phyloP scores from a whole-genome alignment of 1,140 invertebrate genomes.

The Drosophila suzukii region DNA sequence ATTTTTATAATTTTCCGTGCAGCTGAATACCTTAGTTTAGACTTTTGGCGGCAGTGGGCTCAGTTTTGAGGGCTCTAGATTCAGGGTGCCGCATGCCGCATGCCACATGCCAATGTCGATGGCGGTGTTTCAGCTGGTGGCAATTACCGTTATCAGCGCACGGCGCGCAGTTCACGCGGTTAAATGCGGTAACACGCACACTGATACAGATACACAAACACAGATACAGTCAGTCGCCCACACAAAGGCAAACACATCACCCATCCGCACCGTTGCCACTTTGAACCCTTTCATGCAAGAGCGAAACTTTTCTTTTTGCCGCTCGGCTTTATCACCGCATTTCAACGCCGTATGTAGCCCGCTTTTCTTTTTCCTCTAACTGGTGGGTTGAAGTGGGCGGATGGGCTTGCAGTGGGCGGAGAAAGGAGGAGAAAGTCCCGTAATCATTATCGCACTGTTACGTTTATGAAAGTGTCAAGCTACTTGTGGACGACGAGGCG shows the following conservation, averaged over 20 bases:
- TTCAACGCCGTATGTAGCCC: slow-evolving; percentile 76
- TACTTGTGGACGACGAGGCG: slow-evolving; percentile 77
- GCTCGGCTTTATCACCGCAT: slow-evolving; percentile 65
- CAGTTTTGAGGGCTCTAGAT: slow-evolving; percentile 22
- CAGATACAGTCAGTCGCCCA: slow-evolving; percentile 28
- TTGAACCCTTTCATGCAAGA: slow-evolving; percentile 78
- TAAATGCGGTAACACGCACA: slow-evolving; percentile 79
- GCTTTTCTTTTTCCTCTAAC: slow-evolving; percentile 35
- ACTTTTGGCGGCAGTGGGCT: slow-evolving; percentile 13
- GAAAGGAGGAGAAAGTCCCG: slow-evolving; percentile 37
- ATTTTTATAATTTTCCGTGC: slow-evolving; percentile 2
- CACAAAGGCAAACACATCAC: slow-evolving; percentile 36
- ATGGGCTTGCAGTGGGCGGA: background rate
- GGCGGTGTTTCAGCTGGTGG: slow-evolving; percentile 70
- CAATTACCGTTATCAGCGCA: slow-evolving; percentile 83
- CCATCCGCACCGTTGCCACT: slow-evolving; percentile 51
- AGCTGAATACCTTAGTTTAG: background rate
- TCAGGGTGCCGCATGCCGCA: slow-evolving; percentile 18
- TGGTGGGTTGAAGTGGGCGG: slow-evolving; percentile 2
- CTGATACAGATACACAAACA: slow-evolving; percentile 42
- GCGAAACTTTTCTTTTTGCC: slow-evolving; percentile 66
- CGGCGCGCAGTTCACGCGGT: slow-evolving; percentile 78
- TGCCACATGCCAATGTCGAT: slow-evolving; percentile 35
- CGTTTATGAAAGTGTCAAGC: slow-evolving; percentile 83
- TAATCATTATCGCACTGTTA: slow-evolving; percentile 83